Evolutionary conservation across 2,113 vertebrate genomes (phyloP), one percentile per base, ranked within the genome.

Genomic region (Ornithorhynchus anatinus): DNA sequence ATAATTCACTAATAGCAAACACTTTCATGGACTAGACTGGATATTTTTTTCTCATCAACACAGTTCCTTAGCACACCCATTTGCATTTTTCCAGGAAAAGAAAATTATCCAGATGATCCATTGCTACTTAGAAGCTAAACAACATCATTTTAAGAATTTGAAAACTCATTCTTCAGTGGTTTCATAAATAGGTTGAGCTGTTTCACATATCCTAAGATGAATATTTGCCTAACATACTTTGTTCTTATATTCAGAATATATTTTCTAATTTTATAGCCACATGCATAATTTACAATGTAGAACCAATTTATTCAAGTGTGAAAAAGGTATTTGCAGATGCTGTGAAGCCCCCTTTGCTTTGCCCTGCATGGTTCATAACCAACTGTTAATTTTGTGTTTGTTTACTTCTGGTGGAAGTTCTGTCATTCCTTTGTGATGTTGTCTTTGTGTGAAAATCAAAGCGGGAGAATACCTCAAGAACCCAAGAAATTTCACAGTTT

Each of bases 401-500:
- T 51, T 43, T 19, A 54, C 58, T 50, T 7, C n/a, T 47, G 12
- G 58, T 33, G 27, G 15, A 0, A 27, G 29, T 27, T 57, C 53
- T 42, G 56, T 47, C 20, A 25, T 76, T 73, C 66, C 59, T 37
- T 44, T 69, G 7, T 0, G 0, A 66, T 59, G 53, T 45, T 79
- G 81, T 54, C 7, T 1, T 62, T 4, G 23, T 64, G 68, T 13
- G 35, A 81, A 81, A 73, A 85, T 71, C 8, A 1, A 83, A 88
- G 52, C 29, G 61, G 42, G 9, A 48, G 62, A 68, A 75, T 64
- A 66, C 0, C 0, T 2, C 42, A 66, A 36, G 52, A 58, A 44
- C 29, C 58, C 56, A 62, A 79, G 68, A 71, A 77, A 57, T 67
- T 75, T 84, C 76, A 80, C 67, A 68, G 56, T 36, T 85, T 83